Evolutionary conservation across 2,888 invertebrate genomes (phyloP).

Genomic region (Tribolium freemani): DNA sequence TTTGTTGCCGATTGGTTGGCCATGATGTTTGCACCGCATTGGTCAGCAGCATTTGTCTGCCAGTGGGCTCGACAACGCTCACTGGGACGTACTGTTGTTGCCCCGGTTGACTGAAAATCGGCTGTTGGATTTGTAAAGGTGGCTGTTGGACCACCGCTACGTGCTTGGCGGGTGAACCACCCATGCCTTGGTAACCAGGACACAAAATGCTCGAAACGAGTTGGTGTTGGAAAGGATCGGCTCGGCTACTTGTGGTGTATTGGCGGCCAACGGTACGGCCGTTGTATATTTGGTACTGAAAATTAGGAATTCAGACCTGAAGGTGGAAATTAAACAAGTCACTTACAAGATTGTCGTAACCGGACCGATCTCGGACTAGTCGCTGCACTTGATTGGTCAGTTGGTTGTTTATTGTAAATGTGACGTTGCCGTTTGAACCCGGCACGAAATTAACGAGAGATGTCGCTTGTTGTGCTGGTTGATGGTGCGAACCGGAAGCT

Average conservation of each 20-base stretch:
- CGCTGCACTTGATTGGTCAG: constrained; percentile 81
- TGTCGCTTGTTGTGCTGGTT: constrained; percentile 68
- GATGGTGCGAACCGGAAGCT: constrained; percentile 69
- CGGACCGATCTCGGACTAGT: constrained; percentile 79
- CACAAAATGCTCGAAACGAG: constrained; percentile 95
- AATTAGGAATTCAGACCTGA: constrained; percentile 19
- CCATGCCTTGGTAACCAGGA: constrained; percentile 86
- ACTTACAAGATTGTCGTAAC: constrained; percentile 82
- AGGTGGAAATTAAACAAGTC: not conserved
- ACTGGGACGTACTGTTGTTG: constrained; percentile 95
- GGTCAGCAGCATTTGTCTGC: constrained; percentile 83
- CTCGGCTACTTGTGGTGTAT: constrained; percentile 73
- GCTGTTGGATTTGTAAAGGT: constrained; percentile 83
- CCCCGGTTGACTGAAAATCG: constrained; percentile 83
- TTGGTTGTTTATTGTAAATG: constrained; percentile 95
- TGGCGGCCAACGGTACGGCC: constrained; percentile 78
- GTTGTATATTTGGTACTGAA: constrained; percentile 87
- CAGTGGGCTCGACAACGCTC: constrained; percentile 91
- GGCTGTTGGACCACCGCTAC: constrained; percentile 79
- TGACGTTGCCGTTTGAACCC: constrained; percentile 85
- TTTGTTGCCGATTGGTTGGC: constrained; percentile 80
- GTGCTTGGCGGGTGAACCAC: constrained; percentile 78
- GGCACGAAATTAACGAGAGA: constrained; percentile 83
- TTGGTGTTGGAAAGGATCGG: constrained; percentile 91
- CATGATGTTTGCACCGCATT: constrained; percentile 81